Percentiles rank a stretch among this genome's conserved stretches.
phyloP scores from a whole-genome alignment of 2,113 vertebrate species.

The Prionailurus bengalensis region DNA sequence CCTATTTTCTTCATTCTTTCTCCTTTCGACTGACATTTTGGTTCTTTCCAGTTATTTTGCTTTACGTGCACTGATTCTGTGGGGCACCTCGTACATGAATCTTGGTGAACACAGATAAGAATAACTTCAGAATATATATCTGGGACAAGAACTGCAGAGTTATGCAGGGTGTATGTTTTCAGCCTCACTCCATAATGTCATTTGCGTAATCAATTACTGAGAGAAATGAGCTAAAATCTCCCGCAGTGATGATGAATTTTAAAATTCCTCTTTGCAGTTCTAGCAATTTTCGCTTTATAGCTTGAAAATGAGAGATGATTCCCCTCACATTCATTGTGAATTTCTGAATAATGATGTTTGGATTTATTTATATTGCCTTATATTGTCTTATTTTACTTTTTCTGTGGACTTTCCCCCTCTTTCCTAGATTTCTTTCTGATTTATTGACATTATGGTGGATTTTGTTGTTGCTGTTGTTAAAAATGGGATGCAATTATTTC shows the following conservation, averaged over 20 bases:
- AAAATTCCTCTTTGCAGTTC: slow-evolving; percentile 35
- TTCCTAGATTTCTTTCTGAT: slow-evolving; percentile 25
- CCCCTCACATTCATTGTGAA: slow-evolving; percentile 34
- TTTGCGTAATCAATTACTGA: slow-evolving; percentile 43
- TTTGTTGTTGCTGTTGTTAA: neutral
- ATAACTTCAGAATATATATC: neutral
- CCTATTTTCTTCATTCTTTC: neutral
- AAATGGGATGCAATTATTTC: neutral
- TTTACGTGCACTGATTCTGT: neutral
- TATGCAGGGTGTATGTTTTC: neutral
- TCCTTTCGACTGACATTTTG: neutral
- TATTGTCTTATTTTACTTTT: neutral
- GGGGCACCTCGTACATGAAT: neutral
- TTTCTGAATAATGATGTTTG: slow-evolving; percentile 46
- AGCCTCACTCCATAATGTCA: neutral
- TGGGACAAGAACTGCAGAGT: neutral
- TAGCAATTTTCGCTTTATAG: slow-evolving; percentile 18
- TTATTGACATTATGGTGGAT: slow-evolving; percentile 3
- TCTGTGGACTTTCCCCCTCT: neutral
- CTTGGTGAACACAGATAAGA: neutral
- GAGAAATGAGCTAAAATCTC: slow-evolving; percentile 46
- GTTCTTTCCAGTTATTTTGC: neutral
- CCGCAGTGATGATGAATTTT: slow-evolving; percentile 17
- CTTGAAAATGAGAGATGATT: slow-evolving; percentile 57
- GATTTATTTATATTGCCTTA: neutral